These are phyloP conservation scores for Oryzias dopingdopingensis DNA, from an alignment of 2,797 vertebrate species.

Conservation along the genomic window DNA sequence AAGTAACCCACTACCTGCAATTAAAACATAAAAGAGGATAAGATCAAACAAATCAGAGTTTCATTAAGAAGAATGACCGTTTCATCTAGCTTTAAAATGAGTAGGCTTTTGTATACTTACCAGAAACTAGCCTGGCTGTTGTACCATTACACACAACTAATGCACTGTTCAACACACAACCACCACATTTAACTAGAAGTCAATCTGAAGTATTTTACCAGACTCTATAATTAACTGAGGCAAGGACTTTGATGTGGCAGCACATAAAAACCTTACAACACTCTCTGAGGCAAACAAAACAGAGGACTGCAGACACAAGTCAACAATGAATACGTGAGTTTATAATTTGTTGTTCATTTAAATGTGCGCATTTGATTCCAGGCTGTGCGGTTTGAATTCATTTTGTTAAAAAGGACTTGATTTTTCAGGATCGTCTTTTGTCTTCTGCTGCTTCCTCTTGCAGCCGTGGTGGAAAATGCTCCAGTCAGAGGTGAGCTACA, in stretches of 20 bases:
- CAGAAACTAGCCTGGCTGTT: conserved; percentile 21
- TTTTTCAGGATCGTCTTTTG: conserved; percentile 49
- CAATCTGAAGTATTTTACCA: conserved; percentile 30
- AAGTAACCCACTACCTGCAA: conserved; percentile 45
- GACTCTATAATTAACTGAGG: conserved; percentile 56
- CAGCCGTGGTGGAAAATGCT: conserved; percentile 42
- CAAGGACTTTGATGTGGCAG: conserved; percentile 14
- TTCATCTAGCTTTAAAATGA: conserved; percentile 41
- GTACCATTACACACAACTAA: conserved; percentile 15
- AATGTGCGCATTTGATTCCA: no score
- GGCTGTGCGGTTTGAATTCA: no score
- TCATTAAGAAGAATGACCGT: conserved; percentile 24
- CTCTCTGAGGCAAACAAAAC: conserved; percentile 2
- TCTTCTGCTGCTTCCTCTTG: conserved; percentile 45
- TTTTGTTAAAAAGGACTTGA: neutral
- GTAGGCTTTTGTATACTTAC: conserved; percentile 43
- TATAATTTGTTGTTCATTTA: neutral
- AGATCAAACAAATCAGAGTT: conserved; percentile 25
- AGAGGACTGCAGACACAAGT: conserved; percentile 6
- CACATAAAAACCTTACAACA: conserved; percentile 39
- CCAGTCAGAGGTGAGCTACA: conserved; percentile 63
- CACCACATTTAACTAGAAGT: conserved; percentile 32
- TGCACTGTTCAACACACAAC: conserved; percentile 40
- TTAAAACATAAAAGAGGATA: conserved; percentile 29
- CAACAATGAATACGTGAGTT: conserved; percentile 72